Base-by-base conservation (phyloP, 2,113 vertebrate species). In the Anhinga anhinga region DNA sequence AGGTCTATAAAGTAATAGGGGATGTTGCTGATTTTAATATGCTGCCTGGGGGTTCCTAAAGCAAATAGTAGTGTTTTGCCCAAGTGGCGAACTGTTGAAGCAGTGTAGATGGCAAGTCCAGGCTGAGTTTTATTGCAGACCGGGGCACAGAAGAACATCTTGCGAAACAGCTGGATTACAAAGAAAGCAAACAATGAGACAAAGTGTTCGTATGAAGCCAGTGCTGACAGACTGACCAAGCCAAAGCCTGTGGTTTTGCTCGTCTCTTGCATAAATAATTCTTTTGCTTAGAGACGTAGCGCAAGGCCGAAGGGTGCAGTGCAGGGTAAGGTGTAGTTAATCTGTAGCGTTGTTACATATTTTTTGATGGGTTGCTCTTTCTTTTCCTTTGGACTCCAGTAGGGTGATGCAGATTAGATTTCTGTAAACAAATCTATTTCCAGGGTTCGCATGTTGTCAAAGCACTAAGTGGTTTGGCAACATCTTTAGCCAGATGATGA, bases 321-420 rank as follows among this genome's bases (percentile, higher is more conserved):
- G 63, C n/a, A 40, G 81, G n/a, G 10, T 13, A 19, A 70, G 40
- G 50, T 67, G 45, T 0, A 11, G 30, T 56, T 76, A 82, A 85
- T 47, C 44, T 38, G 15, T 0, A 17, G 21, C 0, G 4, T 2
- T 47, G 22, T 5, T 44, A 8, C 0, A 6, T 0, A 2, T 40
- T 10, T 52, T 23, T 30, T 8, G 2, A 18, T 61, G 82, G 30
- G 36, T 44, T 95, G 38, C n/a, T 53, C 44, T 65, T 47, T 42
- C 21, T 70, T 84, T 63, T 58, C 44, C 45, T 83, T 70, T 38
- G 49, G 55, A 26, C 18, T 53, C 50, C 38, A 53, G 20, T 22
- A 32, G 17, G 29, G 30, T 23, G 36, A 29, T 22, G 16, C 17
- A 30, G 34, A 63, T 40, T 9, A 78, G 47, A 40, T 59, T 55